Conservation (phyloP, 2,888 invertebrate species). For the Portevinia maculata region DNA sequence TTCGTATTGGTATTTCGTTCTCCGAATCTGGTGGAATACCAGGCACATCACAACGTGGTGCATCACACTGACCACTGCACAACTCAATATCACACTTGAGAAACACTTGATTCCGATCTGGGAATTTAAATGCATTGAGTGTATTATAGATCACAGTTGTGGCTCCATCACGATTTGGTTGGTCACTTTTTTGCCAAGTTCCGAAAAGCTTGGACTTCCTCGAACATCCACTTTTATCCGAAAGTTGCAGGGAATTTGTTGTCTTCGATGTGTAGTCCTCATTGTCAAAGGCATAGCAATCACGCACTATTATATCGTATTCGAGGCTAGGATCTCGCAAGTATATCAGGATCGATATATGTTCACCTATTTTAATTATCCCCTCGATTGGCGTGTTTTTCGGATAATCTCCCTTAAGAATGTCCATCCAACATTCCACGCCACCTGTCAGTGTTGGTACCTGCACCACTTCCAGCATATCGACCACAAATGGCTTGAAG, state of each 20-base stretch:
- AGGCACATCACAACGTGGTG: conserved; percentile 76
- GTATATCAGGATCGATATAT: conserved; percentile 88
- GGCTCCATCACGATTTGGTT: conserved; percentile 85
- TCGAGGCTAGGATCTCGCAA: conserved; percentile 86
- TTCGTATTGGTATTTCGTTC: conserved; percentile 60
- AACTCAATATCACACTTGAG: conserved; percentile 89
- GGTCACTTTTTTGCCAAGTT: conserved; percentile 86
- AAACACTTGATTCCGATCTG: conserved; percentile 88
- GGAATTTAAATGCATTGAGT: conserved; percentile 89
- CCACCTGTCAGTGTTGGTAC: conserved; percentile 87
- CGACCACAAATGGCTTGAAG: conserved; percentile 86
- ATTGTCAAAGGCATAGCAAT: conserved; percentile 89
- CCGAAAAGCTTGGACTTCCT: conserved; percentile 87
- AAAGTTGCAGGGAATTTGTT: conserved; percentile 86
- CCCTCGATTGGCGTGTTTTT: conserved; percentile 86
- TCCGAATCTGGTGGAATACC: conserved; percentile 39
- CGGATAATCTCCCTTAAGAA: conserved; percentile 88
- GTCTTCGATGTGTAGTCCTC: conserved; percentile 85
- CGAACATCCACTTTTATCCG: conserved; percentile 87
- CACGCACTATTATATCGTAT: conserved; percentile 87
- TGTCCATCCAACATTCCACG: conserved; percentile 91
- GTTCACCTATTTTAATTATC: conserved; percentile 88
- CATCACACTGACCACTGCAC: conserved; percentile 78
- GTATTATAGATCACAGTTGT: conserved; percentile 87
- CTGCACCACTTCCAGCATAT: conserved; percentile 88